Conservation (phyloP, 2,888 invertebrate species). For the Portevinia maculata region DNA sequence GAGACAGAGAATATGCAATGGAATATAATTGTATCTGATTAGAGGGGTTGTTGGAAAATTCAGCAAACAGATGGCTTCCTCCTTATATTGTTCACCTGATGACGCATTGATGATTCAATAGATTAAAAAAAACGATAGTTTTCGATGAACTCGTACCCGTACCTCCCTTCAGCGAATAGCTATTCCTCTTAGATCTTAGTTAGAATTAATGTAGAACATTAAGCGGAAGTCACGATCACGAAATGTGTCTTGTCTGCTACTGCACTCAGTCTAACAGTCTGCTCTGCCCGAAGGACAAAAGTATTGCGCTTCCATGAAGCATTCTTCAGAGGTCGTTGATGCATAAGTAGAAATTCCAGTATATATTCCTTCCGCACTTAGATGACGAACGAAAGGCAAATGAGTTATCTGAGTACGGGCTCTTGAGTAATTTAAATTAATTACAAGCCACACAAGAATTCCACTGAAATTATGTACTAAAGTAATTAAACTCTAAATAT, state of each 20-base stretch:
- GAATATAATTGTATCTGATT: slow-evolving; percentile 37
- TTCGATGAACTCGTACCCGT: neutral
- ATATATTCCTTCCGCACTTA: slow-evolving; percentile 50
- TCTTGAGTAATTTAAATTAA: slow-evolving; percentile 65
- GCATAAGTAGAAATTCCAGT: slow-evolving; percentile 4
- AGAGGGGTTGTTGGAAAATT: slow-evolving; percentile 55
- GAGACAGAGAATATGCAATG: slow-evolving; percentile 25
- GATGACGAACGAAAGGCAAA: slow-evolving; percentile 38
- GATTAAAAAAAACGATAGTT: neutral
- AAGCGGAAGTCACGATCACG: slow-evolving; percentile 64
- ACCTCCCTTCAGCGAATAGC: slow-evolving; percentile 1
- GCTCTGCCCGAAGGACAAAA: neutral
- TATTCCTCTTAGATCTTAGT: slow-evolving; percentile 7
- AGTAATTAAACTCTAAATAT: slow-evolving; percentile 52
- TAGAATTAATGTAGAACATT: slow-evolving; percentile 47
- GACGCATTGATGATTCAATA: slow-evolving; percentile 47
- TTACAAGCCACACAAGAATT: slow-evolving; percentile 52
- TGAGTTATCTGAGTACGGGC: slow-evolving; percentile 18
- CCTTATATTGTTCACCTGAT: slow-evolving; percentile 56
- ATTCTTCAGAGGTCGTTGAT: slow-evolving; percentile 45
- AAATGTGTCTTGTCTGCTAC: slow-evolving; percentile 46
- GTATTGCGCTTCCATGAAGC: slow-evolving; percentile 7
- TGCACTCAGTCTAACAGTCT: neutral
- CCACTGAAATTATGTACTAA: slow-evolving; percentile 51
- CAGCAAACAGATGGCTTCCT: slow-evolving; percentile 56